Evolutionary conservation across 2,888 invertebrate species (phyloP), one percentile per base, ranked within the genome.

Genomic region (Megaustenia siamemsis): DNA sequence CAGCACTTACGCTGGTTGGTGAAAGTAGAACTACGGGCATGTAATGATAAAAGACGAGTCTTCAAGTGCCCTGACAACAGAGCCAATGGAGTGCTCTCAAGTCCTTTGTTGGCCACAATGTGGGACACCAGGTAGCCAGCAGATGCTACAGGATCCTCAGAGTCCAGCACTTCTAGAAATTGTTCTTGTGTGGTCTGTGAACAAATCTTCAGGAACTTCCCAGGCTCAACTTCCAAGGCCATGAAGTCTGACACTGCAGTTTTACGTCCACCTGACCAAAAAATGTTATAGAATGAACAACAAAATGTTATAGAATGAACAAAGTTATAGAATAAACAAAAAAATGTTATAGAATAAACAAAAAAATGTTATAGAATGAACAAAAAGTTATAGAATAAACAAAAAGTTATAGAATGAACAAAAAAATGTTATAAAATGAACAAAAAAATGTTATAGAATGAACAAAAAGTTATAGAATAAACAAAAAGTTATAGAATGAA

Each of bases 81-180:
- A 10, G 93, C 92, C 53, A 92, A 81, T 0, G 93, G 92, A 24
- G 91, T 90, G 84, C 90, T 91, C 63, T 89, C 90, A 38, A 92
- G 77, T 12, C 93, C 93, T 79, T 90, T 90, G 83, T 91, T 91
- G n/a, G 87, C 83, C 35, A 91, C 90, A n/a, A 93, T 88, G 81
- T 93, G 86, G 12, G 93, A 94, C 45, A 92, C 91, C 75, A 94
- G 88, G 77, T 93, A 93, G 35, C 93, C 93, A 82, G 91, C 90
- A 0, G 90, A 87, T 1, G 71, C 82, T 0, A 69, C 68, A 1
- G 89, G 87, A 84, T 93, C 91, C 5, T 87, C 88, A 8, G 45
- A 56, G 6, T 83, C 86, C 38, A 90, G 86, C 5, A 92, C 91
- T 4, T 82, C 71, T 10, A 87, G 88, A 78, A 93, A 92, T 45